Conservation (phyloP, 1,140 invertebrate species). For the Drosophila tristis region DNA sequence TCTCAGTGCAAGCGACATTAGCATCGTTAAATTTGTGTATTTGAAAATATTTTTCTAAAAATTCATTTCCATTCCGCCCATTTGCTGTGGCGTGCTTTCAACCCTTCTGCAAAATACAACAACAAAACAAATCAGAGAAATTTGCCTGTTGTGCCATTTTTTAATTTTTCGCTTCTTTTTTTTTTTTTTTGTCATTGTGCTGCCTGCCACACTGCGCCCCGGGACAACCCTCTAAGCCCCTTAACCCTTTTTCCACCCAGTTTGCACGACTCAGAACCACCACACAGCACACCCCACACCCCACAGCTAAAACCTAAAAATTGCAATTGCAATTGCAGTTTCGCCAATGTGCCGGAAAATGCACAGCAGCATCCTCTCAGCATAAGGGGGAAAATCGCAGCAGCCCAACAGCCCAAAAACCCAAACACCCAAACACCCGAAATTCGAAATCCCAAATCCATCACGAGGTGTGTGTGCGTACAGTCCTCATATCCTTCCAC, state of each 20-base stretch:
- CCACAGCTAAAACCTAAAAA: conserved; percentile 6
- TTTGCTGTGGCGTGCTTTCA: conserved; percentile 26
- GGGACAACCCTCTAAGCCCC: conserved; percentile 63
- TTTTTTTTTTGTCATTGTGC: conserved; percentile 35
- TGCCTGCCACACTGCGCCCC: conserved; percentile 22
- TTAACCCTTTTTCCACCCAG: conserved; percentile 63
- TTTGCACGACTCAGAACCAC: not conserved
- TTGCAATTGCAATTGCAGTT: conserved; percentile 49
- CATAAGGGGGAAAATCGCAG: not conserved
- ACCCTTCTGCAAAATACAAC: conserved; percentile 6
- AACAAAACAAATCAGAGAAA: conserved; percentile 25
- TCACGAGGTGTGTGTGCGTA: conserved; percentile 26
- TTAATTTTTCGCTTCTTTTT: conserved; percentile 33
- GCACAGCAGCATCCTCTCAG: conserved; percentile 21
- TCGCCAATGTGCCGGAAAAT: conserved; percentile 52
- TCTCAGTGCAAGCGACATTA: conserved; percentile 33
- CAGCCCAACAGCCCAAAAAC: not conserved
- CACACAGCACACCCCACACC: not conserved
- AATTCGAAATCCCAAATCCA: conserved; percentile 40
- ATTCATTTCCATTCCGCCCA: conserved; percentile 5
- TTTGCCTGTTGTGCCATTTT: conserved; percentile 49
- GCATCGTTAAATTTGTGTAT: conserved; percentile 48
- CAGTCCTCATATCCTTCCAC: conserved; percentile 26
- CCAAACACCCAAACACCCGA: not conserved
- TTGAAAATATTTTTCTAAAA: conserved; percentile 19